Percentiles rank a stretch among this genome's conserved stretches.
Evolutionary conservation across 2,797 vertebrate genomes (phyloP).

Genomic region (Buphagus erythrorhynchus): DNA sequence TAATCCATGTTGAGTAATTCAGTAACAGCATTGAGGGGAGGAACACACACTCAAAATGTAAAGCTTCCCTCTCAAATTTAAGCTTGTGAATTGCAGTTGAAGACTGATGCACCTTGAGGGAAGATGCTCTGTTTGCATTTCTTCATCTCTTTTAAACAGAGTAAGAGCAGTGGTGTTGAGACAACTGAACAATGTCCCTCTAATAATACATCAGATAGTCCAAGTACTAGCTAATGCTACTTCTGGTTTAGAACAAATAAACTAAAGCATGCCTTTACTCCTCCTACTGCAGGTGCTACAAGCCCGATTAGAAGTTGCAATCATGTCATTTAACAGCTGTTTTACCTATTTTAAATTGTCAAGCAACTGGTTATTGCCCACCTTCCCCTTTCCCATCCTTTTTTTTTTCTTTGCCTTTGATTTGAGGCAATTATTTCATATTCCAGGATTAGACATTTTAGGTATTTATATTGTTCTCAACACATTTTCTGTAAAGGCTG

Average conservation of each 20-base stretch:
- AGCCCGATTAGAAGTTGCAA: neutral
- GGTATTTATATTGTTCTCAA: neutral
- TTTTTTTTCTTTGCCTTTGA: fast-evolving
- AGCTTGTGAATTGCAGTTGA: neutral
- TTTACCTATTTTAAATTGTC: neutral
- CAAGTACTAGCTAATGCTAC: neutral
- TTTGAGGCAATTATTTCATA: neutral
- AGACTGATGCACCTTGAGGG: neutral
- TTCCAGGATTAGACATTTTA: neutral
- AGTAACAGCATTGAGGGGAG: neutral
- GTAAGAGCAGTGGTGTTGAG: neutral
- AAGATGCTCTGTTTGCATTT: neutral
- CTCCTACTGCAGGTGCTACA: neutral
- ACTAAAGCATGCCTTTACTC: neutral
- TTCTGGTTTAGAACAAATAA: neutral
- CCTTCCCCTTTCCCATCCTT: fast-evolving
- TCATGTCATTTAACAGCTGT: neutral
- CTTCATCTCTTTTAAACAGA: neutral
- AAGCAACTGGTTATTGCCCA: neutral
- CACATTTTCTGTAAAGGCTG: neutral
- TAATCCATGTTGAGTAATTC: neutral
- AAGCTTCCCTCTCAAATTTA: neutral
- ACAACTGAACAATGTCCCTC: neutral
- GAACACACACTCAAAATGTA: fast-evolving
- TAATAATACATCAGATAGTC: neutral